phyloP scores from a whole-genome alignment of 2,888 invertebrate species.

The Chrysotoxum bicinctum region DNA sequence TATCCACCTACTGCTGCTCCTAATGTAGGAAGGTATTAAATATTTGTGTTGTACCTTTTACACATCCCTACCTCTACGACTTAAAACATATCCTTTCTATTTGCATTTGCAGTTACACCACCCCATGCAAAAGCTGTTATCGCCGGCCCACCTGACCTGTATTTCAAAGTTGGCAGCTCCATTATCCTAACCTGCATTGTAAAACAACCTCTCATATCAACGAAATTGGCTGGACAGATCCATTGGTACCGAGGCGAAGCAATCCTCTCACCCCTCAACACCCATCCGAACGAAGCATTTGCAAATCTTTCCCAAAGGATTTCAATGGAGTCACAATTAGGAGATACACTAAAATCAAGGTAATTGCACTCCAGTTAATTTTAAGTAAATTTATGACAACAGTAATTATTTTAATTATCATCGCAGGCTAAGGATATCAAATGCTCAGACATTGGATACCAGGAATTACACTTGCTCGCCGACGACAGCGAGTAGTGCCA shows the following conservation, averaged over 20 bases:
- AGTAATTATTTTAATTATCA: conserved; percentile 8
- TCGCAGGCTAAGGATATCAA: conserved; percentile 86
- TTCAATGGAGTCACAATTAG: conserved; percentile 80
- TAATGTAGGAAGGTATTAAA: not conserved
- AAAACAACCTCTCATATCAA: conserved; percentile 84
- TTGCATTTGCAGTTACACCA: conserved; percentile 76
- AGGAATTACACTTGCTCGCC: conserved; percentile 95
- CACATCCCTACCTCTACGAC: not conserved
- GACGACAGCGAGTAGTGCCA: conserved; percentile 91
- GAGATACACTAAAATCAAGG: conserved; percentile 88
- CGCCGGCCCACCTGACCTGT: conserved; percentile 86
- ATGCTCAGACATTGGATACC: conserved; percentile 89
- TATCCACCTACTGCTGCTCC: not conserved
- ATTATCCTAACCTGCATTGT: conserved; percentile 88
- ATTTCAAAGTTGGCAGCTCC: conserved; percentile 88
- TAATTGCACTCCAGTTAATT: conserved; percentile 62
- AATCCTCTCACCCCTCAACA: conserved; percentile 78
- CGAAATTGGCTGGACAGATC: conserved; percentile 87
- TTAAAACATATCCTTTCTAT: not conserved
- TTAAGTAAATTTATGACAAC: conserved; percentile 24
- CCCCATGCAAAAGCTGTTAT: conserved; percentile 87
- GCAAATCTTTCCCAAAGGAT: conserved; percentile 79
- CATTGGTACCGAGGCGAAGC: conserved; percentile 86
- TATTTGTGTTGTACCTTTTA: not conserved
- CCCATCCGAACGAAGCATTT: conserved; percentile 76